phyloP scores from a whole-genome alignment of 2,888 invertebrate species.

The Andrena chrysosceles region DNA sequence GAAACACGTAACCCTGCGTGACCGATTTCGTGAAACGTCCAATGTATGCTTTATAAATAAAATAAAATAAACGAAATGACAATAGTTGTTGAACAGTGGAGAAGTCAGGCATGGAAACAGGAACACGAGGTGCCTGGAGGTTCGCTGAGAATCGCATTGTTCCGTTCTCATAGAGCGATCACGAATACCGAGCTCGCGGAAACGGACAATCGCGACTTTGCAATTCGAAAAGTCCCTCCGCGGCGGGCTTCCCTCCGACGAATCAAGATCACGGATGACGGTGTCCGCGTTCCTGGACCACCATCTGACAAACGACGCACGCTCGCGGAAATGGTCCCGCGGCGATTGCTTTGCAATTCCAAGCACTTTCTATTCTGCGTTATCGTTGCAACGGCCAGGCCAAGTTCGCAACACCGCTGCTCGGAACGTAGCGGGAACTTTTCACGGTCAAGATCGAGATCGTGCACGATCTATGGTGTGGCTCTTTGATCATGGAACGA shows the following conservation, averaged over 20 bases:
- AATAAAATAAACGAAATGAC: background rate
- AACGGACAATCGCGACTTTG: slow-evolving; percentile 43
- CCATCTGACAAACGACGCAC: slow-evolving; percentile 38
- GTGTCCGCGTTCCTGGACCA: slow-evolving; percentile 5
- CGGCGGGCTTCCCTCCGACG: slow-evolving; percentile 18
- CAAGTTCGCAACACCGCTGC: slow-evolving; percentile 32
- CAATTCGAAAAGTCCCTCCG: slow-evolving; percentile 39
- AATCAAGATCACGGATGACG: slow-evolving; percentile 52
- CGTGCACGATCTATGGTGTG: background rate
- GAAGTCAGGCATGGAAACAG: background rate
- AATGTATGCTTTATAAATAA: background rate
- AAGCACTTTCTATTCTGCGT: slow-evolving; percentile 49
- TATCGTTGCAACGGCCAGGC: slow-evolving; percentile 30
- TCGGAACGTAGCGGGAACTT: slow-evolving; percentile 17
- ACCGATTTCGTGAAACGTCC: background rate
- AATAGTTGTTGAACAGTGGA: background rate
- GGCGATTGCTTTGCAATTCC: slow-evolving; percentile 57
- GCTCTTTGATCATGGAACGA: background rate
- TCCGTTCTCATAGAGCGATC: slow-evolving; percentile 18
- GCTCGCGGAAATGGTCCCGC: slow-evolving; percentile 43
- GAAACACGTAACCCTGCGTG: too few relatives aligned
- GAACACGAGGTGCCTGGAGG: slow-evolving; percentile 2
- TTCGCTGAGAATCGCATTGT: slow-evolving; percentile 38
- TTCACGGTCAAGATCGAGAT: slow-evolving; percentile 49
- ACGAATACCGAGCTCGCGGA: slow-evolving; percentile 14